A percentile compares a stretch with the other conserved stretches of the same genome.
phyloP scores from a whole-genome alignment of 2,113 vertebrate genomes.

The Acrocephalus arundinaceus region DNA sequence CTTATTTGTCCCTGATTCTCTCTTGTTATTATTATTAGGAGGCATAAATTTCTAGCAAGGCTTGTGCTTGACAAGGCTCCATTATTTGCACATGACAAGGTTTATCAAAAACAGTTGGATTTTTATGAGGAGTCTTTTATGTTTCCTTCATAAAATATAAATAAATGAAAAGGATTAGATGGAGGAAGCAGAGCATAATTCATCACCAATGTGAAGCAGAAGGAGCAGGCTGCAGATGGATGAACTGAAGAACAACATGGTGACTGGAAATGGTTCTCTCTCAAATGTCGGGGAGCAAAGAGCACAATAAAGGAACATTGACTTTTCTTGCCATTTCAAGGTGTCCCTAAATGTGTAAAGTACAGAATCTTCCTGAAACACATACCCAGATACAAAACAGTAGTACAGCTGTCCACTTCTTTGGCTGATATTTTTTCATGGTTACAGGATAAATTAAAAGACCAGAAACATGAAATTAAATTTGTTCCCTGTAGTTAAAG shows the following conservation, averaged over 20 bases:
- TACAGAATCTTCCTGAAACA: neutral
- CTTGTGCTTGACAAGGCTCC: constrained; percentile 75
- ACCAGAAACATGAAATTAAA: neutral
- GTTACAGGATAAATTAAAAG: neutral
- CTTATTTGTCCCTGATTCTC: constrained; percentile 79
- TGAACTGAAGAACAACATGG: constrained; percentile 62
- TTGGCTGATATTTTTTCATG: neutral
- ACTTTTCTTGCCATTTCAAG: neutral
- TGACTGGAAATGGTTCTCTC: constrained; percentile 1
- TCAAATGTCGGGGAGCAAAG: constrained; percentile 2
- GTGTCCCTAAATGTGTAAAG: neutral
- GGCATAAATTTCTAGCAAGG: constrained; percentile 78
- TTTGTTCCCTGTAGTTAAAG: neutral
- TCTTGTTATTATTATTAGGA: constrained; percentile 77
- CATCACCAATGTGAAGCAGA: constrained; percentile 75
- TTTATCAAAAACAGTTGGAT: constrained; percentile 85
- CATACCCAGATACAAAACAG: neutral
- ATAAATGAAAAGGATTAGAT: constrained; percentile 85
- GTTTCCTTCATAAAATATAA: constrained; percentile 82
- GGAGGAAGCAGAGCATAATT: constrained; percentile 79
- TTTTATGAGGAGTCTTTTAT: constrained; percentile 82
- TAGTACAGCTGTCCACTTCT: neutral
- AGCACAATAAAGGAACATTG: neutral
- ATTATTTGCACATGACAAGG: constrained; percentile 85
- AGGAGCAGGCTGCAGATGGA: constrained; percentile 75